Percentiles rank a stretch among this genome's conserved stretches.
phyloP scores from a whole-genome alignment of 2,888 invertebrate species.

The Theodoxus fluviatilis region DNA sequence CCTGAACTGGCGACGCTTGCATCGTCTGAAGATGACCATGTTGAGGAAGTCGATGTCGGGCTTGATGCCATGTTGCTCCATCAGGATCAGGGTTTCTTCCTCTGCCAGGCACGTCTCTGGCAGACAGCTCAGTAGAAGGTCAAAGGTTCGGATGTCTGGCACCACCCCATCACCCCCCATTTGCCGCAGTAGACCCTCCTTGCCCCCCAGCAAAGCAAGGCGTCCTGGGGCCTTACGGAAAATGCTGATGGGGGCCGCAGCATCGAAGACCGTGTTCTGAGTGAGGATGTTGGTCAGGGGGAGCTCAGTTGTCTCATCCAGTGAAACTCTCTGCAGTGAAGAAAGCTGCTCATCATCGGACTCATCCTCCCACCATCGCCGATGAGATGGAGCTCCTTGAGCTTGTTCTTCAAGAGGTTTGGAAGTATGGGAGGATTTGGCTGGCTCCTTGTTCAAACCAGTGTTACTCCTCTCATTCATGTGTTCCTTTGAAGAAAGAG shows the following conservation, averaged over 20 bases:
- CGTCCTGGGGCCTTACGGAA: conserved; percentile 34
- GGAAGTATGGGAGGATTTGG: too few species aligned
- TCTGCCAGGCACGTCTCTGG: conserved; percentile 76
- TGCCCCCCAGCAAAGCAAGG: conserved; percentile 77
- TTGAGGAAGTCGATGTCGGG: conserved; percentile 86
- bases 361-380: neutral
- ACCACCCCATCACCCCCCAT: conserved; percentile 75
- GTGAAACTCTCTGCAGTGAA: neutral
- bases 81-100: conserved; percentile 72
- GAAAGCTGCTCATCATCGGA: too few species aligned
- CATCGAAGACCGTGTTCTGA: neutral
- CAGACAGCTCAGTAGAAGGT: conserved; percentile 77
- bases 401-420: neutral
- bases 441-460: neutral
- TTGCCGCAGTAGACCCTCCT: conserved; percentile 76
- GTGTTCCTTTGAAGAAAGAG: neutral
- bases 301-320: neutral
- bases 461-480: neutral
- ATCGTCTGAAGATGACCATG: conserved; percentile 82
- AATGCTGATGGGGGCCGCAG: neutral
- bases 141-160: conserved; percentile 82
- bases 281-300: too few species aligned
- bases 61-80: conserved; percentile 69
- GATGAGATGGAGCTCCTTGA: neutral
- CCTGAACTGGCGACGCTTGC: conserved; percentile 75